Evolutionary conservation across 2,888 invertebrate species (phyloP).

Genomic region (Cristatella mucedo): DNA sequence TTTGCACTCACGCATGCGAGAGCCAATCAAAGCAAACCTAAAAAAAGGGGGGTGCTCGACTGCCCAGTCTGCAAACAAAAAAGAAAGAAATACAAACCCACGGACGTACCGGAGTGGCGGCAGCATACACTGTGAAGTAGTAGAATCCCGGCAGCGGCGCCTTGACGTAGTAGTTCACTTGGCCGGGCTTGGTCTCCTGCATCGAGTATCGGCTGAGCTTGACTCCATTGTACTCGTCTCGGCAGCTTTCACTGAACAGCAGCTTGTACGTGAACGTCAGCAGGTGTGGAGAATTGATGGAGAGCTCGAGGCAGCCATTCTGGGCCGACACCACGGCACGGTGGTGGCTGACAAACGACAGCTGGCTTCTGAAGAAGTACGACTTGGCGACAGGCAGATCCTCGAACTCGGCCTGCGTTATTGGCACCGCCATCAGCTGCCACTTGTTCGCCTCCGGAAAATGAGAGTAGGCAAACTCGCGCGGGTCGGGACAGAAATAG

Average conservation of each 20-base stretch:
- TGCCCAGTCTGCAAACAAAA: no score
- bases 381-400: constrained; percentile 38
- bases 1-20: no score
- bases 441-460: constrained; percentile 10
- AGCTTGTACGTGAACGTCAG: constrained; percentile 38
- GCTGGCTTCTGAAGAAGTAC: constrained; percentile 37
- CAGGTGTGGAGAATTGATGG: constrained; percentile 33
- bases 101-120: constrained; percentile 31
- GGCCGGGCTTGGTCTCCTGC: constrained; percentile 33
- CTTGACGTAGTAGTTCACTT: constrained; percentile 31
- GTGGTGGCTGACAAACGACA: constrained; percentile 29
- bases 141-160: constrained; percentile 28
- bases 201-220: constrained; percentile 33
- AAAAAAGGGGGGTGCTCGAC: no score
- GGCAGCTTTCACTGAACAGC: constrained; percentile 17
- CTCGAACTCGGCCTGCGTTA: constrained; percentile 30
- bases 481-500: constrained; percentile 10
- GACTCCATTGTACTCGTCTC: constrained; percentile 20
- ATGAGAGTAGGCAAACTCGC: constrained; percentile 8
- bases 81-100: no score
- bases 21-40: no score
- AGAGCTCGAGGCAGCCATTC: constrained; percentile 31
- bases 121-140: constrained; percentile 37
- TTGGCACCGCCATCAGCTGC: constrained; percentile 15
- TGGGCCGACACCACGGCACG: constrained; percentile 32